Percentiles rank a stretch among this genome's conserved stretches.
phyloP scores from a whole-genome alignment of 2,797 vertebrate species.

The Platyrinchus mystaceus region DNA sequence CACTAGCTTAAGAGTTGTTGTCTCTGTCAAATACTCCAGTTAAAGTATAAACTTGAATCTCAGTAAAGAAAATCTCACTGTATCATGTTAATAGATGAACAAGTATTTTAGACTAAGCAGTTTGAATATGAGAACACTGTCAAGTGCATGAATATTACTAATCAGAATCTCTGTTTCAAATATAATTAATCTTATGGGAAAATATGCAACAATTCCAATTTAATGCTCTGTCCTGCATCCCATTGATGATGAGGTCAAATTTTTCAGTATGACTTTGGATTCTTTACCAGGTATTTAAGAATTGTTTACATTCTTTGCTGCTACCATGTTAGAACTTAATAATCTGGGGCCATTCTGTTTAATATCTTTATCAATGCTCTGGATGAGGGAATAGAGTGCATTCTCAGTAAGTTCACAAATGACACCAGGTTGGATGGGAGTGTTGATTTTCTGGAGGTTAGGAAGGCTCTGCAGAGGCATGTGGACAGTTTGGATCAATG shows the following conservation, averaged over 20 bases:
- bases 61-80: background rate
- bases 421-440: fast-evolving
- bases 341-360: fast-evolving
- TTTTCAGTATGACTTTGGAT: background rate
- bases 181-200: background rate
- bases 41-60: background rate
- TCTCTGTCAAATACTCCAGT: background rate
- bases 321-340: background rate
- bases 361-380: background rate
- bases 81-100: background rate
- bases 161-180: background rate
- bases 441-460: background rate
- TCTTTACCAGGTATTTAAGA: background rate
- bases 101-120: background rate
- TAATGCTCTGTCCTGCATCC: background rate
- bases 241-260: fast-evolving
- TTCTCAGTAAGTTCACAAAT: background rate
- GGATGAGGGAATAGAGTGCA: fast-evolving
- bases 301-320: background rate
- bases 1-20: background rate
- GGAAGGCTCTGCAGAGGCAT: background rate
- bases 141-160: background rate
- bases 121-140: background rate
- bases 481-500: fast-evolving
- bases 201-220: background rate